Evolutionary conservation across 2,113 vertebrate genomes (phyloP).

Genomic region (Caracal caracal): DNA sequence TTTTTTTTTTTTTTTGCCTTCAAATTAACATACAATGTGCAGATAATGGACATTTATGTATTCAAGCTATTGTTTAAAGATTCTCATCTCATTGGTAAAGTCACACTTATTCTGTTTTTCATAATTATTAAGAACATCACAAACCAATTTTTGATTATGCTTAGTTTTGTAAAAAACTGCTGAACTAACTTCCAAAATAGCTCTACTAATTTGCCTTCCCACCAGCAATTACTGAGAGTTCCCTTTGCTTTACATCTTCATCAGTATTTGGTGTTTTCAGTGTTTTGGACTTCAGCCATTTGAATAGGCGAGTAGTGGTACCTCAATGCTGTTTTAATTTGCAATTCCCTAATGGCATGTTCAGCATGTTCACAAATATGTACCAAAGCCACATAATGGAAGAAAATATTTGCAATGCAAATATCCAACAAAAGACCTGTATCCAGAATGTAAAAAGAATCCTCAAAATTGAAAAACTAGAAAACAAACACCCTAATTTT

Average conservation of each 20-base stretch:
- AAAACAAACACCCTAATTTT: neutral
- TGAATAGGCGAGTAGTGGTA: neutral
- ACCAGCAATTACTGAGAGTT: neutral
- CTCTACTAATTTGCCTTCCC: neutral
- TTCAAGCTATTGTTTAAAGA: neutral
- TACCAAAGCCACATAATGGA: neutral
- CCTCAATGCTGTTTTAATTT: neutral
- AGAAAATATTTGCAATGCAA: neutral
- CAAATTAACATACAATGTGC: conserved; percentile 1
- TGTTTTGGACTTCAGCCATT: neutral
- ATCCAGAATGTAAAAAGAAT: neutral
- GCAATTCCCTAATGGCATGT: neutral
- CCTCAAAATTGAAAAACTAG: neutral
- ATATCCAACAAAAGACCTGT: neutral
- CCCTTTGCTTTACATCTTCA: neutral
- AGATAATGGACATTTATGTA: neutral
- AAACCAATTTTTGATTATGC: neutral
- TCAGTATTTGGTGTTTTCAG: neutral
- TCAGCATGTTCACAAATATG: neutral
- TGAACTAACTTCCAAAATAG: neutral
- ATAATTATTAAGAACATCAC: neutral
- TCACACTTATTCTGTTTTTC: neutral
- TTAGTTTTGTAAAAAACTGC: neutral
- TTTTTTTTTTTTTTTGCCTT: neutral
- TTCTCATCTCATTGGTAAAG: neutral